These are phyloP conservation scores for Leistus spinibarbis DNA, from an alignment of 2,888 invertebrate genomes.

Conservation along the genomic window DNA sequence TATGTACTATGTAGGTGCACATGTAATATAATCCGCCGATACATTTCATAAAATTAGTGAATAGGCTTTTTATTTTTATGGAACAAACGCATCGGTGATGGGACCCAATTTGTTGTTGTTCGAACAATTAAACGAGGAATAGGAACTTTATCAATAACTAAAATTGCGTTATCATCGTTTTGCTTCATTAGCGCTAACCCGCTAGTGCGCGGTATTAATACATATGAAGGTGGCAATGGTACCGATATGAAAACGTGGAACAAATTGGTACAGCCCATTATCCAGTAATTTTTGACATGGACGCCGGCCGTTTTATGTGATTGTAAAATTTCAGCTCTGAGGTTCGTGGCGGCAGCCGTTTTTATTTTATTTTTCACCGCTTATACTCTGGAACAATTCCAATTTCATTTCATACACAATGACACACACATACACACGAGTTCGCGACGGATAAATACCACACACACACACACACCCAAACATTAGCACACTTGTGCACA, in stretches of 20 bases:
- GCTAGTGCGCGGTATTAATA: not conserved
- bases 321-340: slow-evolving; percentile 3
- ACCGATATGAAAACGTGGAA: not conserved
- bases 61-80: too few relatives aligned
- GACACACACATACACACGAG: not conserved
- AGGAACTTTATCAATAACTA: not conserved
- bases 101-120: not conserved
- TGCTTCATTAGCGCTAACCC: not conserved
- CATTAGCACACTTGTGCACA: not conserved
- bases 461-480: not conserved
- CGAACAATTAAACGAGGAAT: not conserved
- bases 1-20: too few relatives aligned
- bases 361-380: not conserved
- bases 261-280: slow-evolving; percentile 9
- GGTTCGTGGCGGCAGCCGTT: not conserved
- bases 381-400: slow-evolving; percentile 4
- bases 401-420: slow-evolving; percentile 9
- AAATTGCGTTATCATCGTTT: slow-evolving; percentile 6
- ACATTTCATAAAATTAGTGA: too few relatives aligned
- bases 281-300: slow-evolving; percentile 8
- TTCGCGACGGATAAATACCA: too few relatives aligned
- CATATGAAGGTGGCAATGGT: not conserved
- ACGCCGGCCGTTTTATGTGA: not conserved
- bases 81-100: too few relatives aligned
- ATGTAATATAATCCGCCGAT: too few relatives aligned